Evolutionary conservation across 2,888 invertebrate species (phyloP), one percentile per base, ranked within the genome.

Genomic region (Andrena trimmerana): DNA sequence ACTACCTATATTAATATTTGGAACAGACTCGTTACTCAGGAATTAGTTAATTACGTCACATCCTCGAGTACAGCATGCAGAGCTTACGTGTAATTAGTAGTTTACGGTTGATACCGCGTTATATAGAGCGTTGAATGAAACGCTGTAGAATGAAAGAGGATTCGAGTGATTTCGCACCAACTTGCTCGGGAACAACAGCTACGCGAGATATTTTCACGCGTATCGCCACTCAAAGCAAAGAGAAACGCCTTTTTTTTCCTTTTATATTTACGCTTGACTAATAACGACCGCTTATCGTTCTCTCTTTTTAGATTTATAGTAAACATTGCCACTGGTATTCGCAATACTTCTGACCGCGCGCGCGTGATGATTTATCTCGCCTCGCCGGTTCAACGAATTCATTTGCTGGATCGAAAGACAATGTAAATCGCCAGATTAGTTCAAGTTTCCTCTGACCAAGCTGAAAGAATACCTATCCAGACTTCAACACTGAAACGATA

Each of bases 311-410:
- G 48, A 74, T 63, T 78, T 68, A 68, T 57, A 68, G 63, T 57
- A 78, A 78, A 78, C 68, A 63, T 68, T 33, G 74, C n/a, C 29
- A 54, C n/a, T 52, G 66, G 72, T 72, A 24, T 62, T 62, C 20
- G 50, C 36, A 16, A 29, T 57, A 7, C n/a, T 79, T 59, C 59
- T 52, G 67, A 31, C 62, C 24, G 54, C 10, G 24, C 31, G 1
- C 5, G 42, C n/a, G 20, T 0, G 20, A n/a, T 16, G n/a, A 65
- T 72, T 72, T 65, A 77, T 72, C 59, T 65, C 8, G 7, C 16
- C n/a, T 1, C 6, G 29, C 24, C 65, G 66, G 57, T 68, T 68
- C 69, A 68, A 59, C 29, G 57, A 54, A 63, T 48, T 57, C 66
- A n/a, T 10, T 24, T 36, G 73, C 33, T 13, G 42, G 20, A 48